phyloP scores from a whole-genome alignment of 2,888 invertebrate genomes.

The Dorcus parallelipipedus region DNA sequence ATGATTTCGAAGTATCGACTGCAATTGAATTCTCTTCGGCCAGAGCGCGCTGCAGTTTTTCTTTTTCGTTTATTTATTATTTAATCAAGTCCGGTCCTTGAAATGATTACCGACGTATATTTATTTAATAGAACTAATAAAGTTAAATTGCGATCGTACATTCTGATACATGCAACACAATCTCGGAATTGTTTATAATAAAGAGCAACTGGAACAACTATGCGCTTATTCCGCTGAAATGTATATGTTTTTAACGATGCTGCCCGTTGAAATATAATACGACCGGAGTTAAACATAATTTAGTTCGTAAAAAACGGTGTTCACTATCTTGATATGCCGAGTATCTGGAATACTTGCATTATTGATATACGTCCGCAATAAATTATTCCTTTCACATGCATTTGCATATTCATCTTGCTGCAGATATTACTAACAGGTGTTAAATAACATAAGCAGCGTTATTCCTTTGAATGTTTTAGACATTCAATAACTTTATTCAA shows the following conservation, averaged over 20 bases:
- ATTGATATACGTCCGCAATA: not conserved
- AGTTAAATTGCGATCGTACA: slow-evolving; percentile 3
- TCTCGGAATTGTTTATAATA: not conserved
- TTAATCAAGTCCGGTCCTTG: slow-evolving; percentile 4
- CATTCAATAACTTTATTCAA: no score
- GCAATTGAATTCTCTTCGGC: not conserved
- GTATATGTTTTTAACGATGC: not conserved
- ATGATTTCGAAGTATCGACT: slow-evolving; percentile 1
- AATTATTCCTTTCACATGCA: not conserved
- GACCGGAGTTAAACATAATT: not conserved
- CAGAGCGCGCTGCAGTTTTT: not conserved
- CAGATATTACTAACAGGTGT: not conserved
- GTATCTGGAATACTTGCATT: not conserved
- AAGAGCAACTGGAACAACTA: not conserved
- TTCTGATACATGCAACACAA: not conserved
- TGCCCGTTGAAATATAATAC: not conserved
- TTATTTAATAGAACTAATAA: slow-evolving; percentile 8
- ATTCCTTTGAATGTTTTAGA: no score
- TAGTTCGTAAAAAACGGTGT: no score
- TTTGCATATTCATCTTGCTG: not conserved
- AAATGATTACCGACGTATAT: slow-evolving; percentile 2
- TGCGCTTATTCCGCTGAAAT: slow-evolving; percentile 1
- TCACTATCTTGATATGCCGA: no score
- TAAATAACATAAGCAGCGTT: no score
- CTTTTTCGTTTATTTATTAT: not conserved